Percentiles rank a stretch among this genome's conserved stretches.
Conservation (phyloP, 1,140 invertebrate genomes). For the Drosophila auraria region DNA sequence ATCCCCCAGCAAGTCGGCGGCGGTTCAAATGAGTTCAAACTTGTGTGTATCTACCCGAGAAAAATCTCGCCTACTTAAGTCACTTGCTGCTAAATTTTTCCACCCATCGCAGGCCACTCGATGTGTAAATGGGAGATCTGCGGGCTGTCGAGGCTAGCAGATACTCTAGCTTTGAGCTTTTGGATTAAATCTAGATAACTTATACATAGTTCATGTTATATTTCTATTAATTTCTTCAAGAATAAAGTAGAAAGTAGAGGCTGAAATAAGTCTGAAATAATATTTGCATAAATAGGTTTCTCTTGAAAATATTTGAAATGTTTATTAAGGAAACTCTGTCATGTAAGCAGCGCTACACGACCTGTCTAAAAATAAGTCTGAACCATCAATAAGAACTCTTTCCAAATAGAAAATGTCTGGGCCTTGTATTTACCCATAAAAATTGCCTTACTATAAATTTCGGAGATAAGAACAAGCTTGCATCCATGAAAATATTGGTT, state of each 20-base stretch:
- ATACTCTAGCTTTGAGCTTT: neutral
- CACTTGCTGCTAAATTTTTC: slow-evolving; percentile 26
- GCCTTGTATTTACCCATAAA: neutral
- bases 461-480: too few relatives aligned
- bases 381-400: neutral
- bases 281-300: too few relatives aligned
- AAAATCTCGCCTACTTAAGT: slow-evolving; percentile 28
- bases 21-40: slow-evolving; percentile 51
- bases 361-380: neutral
- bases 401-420: neutral
- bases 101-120: neutral
- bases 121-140: neutral
- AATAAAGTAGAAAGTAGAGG: too few relatives aligned
- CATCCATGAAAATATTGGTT: too few relatives aligned
- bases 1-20: slow-evolving; percentile 5
- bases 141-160: neutral
- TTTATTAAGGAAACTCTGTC: too few relatives aligned
- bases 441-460: too few relatives aligned
- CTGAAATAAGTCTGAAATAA: too few relatives aligned
- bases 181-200: too few relatives aligned
- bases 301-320: too few relatives aligned
- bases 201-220: too few relatives aligned
- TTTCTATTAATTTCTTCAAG: too few relatives aligned
- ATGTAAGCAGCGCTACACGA: too few relatives aligned
- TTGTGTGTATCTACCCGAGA: slow-evolving; percentile 22